Conservation (phyloP, 2,888 invertebrate species). For the Sarcophaga caerulescens region DNA sequence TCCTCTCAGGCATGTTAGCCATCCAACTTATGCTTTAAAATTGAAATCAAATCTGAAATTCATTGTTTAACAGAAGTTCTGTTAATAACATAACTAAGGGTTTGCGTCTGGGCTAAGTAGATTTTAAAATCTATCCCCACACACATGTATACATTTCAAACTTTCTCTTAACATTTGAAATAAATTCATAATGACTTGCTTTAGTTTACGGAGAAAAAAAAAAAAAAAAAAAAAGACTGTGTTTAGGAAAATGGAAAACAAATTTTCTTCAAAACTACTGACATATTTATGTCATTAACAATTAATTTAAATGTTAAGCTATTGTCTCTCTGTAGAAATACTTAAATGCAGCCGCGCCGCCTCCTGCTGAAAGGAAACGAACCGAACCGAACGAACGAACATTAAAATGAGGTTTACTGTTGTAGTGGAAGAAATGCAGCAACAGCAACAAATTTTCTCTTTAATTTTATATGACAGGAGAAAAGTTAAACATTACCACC, state of each 20-base stretch:
- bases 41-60: too few species aligned
- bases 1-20: too few species aligned
- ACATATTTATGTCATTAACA: constrained; percentile 67
- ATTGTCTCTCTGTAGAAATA: neutral
- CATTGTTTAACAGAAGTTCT: too few species aligned
- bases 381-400: neutral
- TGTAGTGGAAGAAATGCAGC: constrained; percentile 13
- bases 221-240: neutral
- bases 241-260: constrained; percentile 25
- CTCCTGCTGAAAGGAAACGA: neutral
- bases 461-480: constrained; percentile 65
- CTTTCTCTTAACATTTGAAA: constrained; percentile 10
- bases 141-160: neutral
- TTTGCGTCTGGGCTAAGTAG: too few species aligned
- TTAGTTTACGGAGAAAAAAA: neutral
- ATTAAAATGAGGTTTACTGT: neutral
- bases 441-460: constrained; percentile 51
- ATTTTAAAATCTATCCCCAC: too few species aligned
- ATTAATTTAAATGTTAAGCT: constrained; percentile 45
- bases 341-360: neutral
- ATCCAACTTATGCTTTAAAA: too few species aligned
- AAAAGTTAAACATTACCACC: constrained; percentile 56
- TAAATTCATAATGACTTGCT: constrained; percentile 3
- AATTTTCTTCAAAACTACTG: constrained; percentile 42
- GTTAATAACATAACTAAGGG: too few species aligned